Conservation (phyloP, 2,888 invertebrate species). For the Pollenia amentaria region DNA sequence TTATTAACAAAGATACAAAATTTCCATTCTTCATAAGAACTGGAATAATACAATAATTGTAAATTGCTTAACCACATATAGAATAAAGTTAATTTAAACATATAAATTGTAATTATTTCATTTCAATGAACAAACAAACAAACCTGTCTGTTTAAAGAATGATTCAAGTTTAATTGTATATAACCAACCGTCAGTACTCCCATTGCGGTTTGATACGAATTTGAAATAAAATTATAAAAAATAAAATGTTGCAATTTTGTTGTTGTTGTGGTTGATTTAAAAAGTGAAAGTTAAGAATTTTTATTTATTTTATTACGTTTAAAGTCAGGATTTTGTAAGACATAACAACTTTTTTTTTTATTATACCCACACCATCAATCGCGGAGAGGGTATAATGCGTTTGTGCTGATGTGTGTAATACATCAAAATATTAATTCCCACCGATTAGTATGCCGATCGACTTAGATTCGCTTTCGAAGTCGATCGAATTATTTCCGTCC, state of each 20-base stretch:
- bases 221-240: not conserved
- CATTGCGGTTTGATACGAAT: slow-evolving; percentile 13
- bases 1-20: not conserved
- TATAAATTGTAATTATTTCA: not conserved
- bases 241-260: slow-evolving; percentile 19
- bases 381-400: too few relatives aligned
- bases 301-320: not conserved
- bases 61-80: not conserved
- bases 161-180: slow-evolving; percentile 38
- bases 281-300: slow-evolving; percentile 58
- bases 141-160: slow-evolving; percentile 12
- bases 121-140: not conserved
- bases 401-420: too few relatives aligned
- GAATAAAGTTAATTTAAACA: not conserved
- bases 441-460: too few relatives aligned
- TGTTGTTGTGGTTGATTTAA: slow-evolving; percentile 11
- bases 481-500: too few relatives aligned
- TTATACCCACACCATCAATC: too few relatives aligned
- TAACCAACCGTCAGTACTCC: slow-evolving; percentile 11
- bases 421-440: too few relatives aligned
- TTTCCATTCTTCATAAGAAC: too few relatives aligned
- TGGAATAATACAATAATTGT: not conserved
- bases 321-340: not conserved
- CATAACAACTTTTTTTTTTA: not conserved
- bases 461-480: too few relatives aligned